Percentiles rank a stretch among this genome's conserved stretches.
phyloP scores from a whole-genome alignment of 2,888 invertebrate genomes.

The Omphaloscelis lunosa region DNA sequence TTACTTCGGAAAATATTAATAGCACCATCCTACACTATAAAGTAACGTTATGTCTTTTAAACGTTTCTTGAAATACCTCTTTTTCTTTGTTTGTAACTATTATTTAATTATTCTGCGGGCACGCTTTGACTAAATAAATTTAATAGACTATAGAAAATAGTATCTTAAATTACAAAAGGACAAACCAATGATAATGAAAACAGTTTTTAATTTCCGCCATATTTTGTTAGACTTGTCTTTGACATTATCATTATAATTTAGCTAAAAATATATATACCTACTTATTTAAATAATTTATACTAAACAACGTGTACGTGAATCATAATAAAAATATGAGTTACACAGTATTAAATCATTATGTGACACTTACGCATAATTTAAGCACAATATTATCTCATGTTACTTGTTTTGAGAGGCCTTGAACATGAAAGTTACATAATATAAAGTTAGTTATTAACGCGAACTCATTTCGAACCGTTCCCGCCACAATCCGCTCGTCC shows the following conservation, averaged over 20 bases:
- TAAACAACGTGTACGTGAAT: not conserved
- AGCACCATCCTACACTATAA: not conserved
- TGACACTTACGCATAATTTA: not conserved
- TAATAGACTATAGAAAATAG: too few relatives aligned
- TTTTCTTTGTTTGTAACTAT: not conserved
- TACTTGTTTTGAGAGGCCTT: conserved; percentile 1
- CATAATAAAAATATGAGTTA: not conserved
- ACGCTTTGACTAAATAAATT: not conserved
- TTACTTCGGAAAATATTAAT: conserved; percentile 4
- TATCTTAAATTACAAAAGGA: not conserved
- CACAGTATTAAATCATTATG: not conserved
- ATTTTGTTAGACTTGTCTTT: not conserved
- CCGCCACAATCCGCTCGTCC: too few relatives aligned
- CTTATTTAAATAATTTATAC: not conserved
- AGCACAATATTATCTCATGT: not conserved
- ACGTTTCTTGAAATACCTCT: not conserved
- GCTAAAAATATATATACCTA: not conserved
- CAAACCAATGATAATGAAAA: not conserved
- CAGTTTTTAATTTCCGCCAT: not conserved
- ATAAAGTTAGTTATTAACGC: too few relatives aligned
- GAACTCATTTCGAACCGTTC: too few relatives aligned
- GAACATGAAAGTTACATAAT: not conserved
- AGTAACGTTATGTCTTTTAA: not conserved
- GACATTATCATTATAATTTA: not conserved
- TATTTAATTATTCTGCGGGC: not conserved